Evolutionary conservation across 2,888 invertebrate genomes (phyloP).

Genomic region (Parthenolecanium corni): DNA sequence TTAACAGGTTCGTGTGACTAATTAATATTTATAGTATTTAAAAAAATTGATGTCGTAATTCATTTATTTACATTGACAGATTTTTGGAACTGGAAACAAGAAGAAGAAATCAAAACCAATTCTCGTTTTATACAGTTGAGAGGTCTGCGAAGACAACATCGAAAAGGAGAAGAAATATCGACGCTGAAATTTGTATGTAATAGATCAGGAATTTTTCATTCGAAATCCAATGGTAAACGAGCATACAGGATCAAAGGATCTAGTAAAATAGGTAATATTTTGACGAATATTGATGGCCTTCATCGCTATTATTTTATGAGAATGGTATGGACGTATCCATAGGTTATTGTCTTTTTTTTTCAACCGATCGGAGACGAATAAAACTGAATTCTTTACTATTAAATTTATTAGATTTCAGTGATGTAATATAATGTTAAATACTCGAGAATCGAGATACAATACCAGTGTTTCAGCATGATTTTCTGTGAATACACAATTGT

Average conservation of each 20-base stretch:
- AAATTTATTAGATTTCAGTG: too few species aligned
- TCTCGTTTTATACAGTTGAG: conserved; percentile 16
- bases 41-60: background rate
- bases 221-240: conserved; percentile 16
- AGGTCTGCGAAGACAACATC: conserved; percentile 6
- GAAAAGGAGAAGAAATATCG: conserved; percentile 16
- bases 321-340: background rate
- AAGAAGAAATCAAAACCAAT: conserved; percentile 19
- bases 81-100: conserved; percentile 10
- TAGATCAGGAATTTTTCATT: conserved; percentile 21
- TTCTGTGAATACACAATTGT: too few species aligned
- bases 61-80: background rate
- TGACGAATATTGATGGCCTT: too few species aligned
- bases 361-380: background rate
- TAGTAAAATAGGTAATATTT: conserved; percentile 15
- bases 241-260: conserved; percentile 21
- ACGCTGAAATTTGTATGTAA: conserved; percentile 22
- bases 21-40: background rate
- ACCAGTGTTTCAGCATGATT: too few species aligned
- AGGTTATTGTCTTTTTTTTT: background rate
- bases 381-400: too few species aligned
- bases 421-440: too few species aligned
- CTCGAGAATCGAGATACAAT: too few species aligned
- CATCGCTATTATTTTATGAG: background rate
- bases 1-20: background rate